Evolutionary conservation across 2,888 invertebrate species (phyloP).

Genomic region (Cheilosia pagana): DNA sequence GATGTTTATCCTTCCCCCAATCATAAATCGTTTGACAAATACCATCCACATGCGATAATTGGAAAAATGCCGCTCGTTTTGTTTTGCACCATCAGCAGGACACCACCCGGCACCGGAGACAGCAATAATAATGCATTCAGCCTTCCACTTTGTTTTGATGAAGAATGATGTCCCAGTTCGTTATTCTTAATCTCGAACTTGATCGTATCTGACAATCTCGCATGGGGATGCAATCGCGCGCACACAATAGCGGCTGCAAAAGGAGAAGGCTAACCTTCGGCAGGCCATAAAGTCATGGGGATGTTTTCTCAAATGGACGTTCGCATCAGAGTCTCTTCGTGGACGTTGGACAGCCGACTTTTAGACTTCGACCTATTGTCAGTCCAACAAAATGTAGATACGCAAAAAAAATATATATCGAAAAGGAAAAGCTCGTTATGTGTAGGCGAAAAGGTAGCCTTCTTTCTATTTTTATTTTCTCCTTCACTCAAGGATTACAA

Average conservation of each 20-base stretch:
- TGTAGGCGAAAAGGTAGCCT: slow-evolving; percentile 12
- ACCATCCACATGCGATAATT: slow-evolving; percentile 41
- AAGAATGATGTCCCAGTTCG: slow-evolving; percentile 43
- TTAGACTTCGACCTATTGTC: no score
- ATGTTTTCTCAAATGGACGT: no score
- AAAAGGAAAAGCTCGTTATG: slow-evolving; percentile 12
- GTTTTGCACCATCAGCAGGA: slow-evolving; percentile 5
- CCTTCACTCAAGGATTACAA: slow-evolving; percentile 61
- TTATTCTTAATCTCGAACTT: slow-evolving; percentile 23
- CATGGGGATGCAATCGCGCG: not conserved
- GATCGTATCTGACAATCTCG: slow-evolving; percentile 23
- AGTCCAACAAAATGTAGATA: no score
- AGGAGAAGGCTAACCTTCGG: no score
- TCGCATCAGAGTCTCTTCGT: no score
- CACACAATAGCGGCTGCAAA: no score
- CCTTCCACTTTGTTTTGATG: slow-evolving; percentile 12
- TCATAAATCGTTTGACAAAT: slow-evolving; percentile 61
- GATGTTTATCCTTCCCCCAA: slow-evolving; percentile 24
- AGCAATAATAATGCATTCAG: not conserved
- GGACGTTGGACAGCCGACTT: no score
- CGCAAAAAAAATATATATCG: not conserved
- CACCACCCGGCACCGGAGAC: not conserved
- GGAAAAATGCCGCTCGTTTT: slow-evolving; percentile 13
- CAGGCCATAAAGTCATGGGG: no score
- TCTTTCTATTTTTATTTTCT: not conserved